Evolutionary conservation across 2,113 vertebrate genomes (phyloP), one percentile per base, ranked within the genome.

Genomic region (Falcunculus frontatus): DNA sequence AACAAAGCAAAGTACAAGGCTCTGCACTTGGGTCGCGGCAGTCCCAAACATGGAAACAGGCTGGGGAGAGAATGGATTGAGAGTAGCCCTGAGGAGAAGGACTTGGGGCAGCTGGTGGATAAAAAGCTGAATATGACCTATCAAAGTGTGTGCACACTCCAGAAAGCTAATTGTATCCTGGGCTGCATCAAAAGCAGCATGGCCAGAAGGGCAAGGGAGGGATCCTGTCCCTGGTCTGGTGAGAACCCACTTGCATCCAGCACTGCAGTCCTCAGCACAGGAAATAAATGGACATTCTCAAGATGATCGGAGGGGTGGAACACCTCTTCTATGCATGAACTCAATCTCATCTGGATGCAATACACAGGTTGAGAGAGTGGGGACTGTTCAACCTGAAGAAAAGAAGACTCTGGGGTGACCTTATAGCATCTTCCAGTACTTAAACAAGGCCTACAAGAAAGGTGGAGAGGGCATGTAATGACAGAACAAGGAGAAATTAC

Each of bases 1-100:
- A 62, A 14, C 22, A 53, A 25, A 27, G 27, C 0, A 0, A 53
- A 46, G 15, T 39, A 1, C 10, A 62, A 62, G 64, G 13, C 1
- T 15, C 15, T 50, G 1, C 32, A 42, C 3, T 2, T 56, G 42
- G 16, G 6, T 49, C 4, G 2, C 9, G 14, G 32, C 30, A 8
- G 3, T 56, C 42, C 41, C 20, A 47, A 53, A 25, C 9, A 20
- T 7, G 6, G 19, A 39, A 26, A 70, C 8, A 47, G 25, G 30
- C 4, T 64, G 27, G 1, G 4, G 2, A 19, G 35, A 49, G 50
- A 64, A 41, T 21, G 25, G 11, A 22, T 35, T 72, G 56, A 41
- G 20, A 42, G 17, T 3, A 80, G 26, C 8, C 14, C 15, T 23
- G 42, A 42, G 49, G 42, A 42, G 14, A 42, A 73, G 8, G 7